Conservation (phyloP, 2,888 invertebrate genomes). For the Ethmia dodecea region DNA sequence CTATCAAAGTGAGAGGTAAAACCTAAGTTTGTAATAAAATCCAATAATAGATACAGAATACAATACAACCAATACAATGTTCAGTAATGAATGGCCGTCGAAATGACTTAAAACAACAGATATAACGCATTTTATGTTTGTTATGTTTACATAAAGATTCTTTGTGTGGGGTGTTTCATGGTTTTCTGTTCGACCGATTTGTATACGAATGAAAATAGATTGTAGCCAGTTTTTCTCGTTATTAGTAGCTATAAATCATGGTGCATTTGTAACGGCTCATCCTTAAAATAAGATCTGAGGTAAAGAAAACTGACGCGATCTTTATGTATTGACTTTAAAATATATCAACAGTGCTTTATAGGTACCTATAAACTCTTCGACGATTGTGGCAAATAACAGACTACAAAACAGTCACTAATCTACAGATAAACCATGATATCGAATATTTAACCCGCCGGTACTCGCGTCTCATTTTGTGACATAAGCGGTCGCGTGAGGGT, state of each 20-base stretch:
- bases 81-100: slow-evolving; percentile 64
- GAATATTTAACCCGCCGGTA: no score
- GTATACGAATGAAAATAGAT: slow-evolving; percentile 76
- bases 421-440: no score
- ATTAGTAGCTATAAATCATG: slow-evolving; percentile 74
- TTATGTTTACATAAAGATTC: slow-evolving; percentile 76
- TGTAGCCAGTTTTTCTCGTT: slow-evolving; percentile 75
- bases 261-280: slow-evolving; percentile 59
- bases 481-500: no score
- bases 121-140: slow-evolving; percentile 69
- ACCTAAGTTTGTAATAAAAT: slow-evolving; percentile 34
- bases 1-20: no score
- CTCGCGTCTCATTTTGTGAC: no score
- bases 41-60: slow-evolving; percentile 45
- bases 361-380: no score
- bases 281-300: slow-evolving; percentile 64
- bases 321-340: background rate
- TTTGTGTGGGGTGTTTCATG: slow-evolving; percentile 75
- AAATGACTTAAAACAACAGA: slow-evolving; percentile 75
- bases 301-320: slow-evolving; percentile 27
- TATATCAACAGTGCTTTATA: background rate
- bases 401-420: no score
- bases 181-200: slow-evolving; percentile 76
- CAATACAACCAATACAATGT: slow-evolving; percentile 46
- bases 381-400: no score